Conservation (phyloP, 2,888 invertebrate genomes). For the Diplazon laetatorius region DNA sequence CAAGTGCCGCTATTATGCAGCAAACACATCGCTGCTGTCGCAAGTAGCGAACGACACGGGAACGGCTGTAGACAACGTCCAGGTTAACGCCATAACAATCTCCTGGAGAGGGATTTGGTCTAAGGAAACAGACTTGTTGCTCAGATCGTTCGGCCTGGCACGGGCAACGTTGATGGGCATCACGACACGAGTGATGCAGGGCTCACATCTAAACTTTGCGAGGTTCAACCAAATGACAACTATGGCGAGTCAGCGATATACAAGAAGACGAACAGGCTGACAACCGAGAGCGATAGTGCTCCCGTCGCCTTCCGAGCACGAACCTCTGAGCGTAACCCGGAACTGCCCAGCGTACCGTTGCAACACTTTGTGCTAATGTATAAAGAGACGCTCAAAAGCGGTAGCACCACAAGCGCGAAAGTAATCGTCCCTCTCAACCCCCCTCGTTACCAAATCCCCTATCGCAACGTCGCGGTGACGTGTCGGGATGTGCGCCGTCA, state of each 20-base stretch:
- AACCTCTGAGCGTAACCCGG: no score
- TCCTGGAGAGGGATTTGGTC: conserved; percentile 53
- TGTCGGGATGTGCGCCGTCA: no score
- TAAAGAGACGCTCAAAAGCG: no score
- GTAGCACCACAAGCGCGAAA: no score
- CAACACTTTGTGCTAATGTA: no score
- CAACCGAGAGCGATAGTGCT: not conserved
- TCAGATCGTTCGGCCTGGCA: not conserved
- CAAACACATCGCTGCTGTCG: not conserved
- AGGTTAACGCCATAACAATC: no score
- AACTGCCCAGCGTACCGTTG: no score
- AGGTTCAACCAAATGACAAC: not conserved
- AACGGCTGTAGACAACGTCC: conserved; percentile 33
- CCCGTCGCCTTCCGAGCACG: no score
- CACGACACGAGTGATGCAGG: conserved; percentile 24
- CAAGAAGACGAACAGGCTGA: not conserved
- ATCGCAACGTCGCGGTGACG: no score
- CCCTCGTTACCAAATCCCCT: no score
- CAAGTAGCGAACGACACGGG: not conserved
- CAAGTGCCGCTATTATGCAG: conserved; percentile 71
- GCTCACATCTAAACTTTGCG: conserved; percentile 30
- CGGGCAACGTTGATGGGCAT: not conserved
- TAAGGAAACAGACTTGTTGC: not conserved
- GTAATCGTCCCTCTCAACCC: no score
- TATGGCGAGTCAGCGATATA: not conserved